Evolutionary conservation across 1,140 invertebrate species (phyloP).

Genomic region (Drosophila melanica): DNA sequence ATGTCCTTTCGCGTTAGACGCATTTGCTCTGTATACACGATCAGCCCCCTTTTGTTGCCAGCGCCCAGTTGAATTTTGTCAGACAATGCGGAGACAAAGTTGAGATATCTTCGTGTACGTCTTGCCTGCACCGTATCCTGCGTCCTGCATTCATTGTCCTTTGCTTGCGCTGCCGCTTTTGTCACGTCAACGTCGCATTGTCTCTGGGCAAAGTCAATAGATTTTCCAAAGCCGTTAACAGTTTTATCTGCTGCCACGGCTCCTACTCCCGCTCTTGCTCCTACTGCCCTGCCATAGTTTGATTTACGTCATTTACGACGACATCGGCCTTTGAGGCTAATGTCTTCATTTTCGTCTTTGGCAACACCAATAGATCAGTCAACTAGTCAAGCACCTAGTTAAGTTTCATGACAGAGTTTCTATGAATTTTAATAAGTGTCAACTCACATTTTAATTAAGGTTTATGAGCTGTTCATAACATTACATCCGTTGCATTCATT

Average conservation of each 20-base stretch:
- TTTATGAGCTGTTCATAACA: background rate
- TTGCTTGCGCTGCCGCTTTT: constrained; percentile 25
- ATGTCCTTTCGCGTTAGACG: constrained; percentile 38
- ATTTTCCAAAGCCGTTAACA: constrained; percentile 50
- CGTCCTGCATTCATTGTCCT: constrained; percentile 17
- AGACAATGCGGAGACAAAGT: constrained; percentile 52
- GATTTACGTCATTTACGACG: constrained; percentile 44
- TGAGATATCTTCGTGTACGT: constrained; percentile 31
- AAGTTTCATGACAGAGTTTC: constrained; percentile 1
- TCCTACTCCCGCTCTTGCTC: too few species aligned
- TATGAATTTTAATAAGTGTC: background rate
- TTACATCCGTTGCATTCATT: background rate
- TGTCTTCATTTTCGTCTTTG: constrained; percentile 43
- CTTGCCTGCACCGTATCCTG: constrained; percentile 3
- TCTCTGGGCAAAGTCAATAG: constrained; percentile 47
- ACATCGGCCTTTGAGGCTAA: constrained; percentile 28
- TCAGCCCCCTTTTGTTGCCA: constrained; percentile 65
- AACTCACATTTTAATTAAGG: background rate
- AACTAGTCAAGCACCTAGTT: constrained; percentile 14
- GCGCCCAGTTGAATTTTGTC: constrained; percentile 36
- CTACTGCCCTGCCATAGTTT: constrained; percentile 13
- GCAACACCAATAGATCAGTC: constrained; percentile 11
- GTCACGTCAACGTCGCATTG: constrained; percentile 37
- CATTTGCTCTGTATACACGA: constrained; percentile 51
- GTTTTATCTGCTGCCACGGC: constrained; percentile 44